A percentile compares a stretch with the other conserved stretches of the same genome.
Conservation (phyloP, 1,140 invertebrate species). For the Drosophila mojavensis region DNA sequence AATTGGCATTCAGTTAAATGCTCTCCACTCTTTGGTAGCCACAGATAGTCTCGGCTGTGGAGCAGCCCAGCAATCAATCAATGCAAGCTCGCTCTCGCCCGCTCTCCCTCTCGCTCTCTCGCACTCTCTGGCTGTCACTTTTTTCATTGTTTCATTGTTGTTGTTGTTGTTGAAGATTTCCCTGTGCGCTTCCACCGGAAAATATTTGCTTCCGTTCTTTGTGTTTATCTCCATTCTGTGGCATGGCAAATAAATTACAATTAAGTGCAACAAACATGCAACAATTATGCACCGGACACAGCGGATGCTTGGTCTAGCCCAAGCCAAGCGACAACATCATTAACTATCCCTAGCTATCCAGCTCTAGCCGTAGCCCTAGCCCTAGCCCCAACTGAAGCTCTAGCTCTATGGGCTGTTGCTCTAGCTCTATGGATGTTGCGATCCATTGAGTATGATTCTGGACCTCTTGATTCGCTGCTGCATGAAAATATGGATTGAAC, state of each 20-base stretch:
- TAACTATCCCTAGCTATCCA: constrained; percentile 37
- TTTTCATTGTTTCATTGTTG: background rate
- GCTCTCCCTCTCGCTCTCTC: background rate
- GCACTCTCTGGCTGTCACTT: background rate
- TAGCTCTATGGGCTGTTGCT: constrained; percentile 1
- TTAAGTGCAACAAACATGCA: constrained; percentile 73
- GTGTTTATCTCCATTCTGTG: constrained; percentile 44
- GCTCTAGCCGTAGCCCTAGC: constrained; percentile 5
- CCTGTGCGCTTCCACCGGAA: constrained; percentile 68
- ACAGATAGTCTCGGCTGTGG: background rate
- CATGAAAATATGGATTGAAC: background rate
- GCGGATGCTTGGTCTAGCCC: constrained; percentile 58
- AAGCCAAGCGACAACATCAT: constrained; percentile 60
- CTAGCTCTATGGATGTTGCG: background rate
- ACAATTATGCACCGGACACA: constrained; percentile 61
- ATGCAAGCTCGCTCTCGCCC: constrained; percentile 3
- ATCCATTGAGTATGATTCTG: constrained; percentile 38
- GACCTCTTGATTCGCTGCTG: constrained; percentile 24
- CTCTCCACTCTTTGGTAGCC: background rate
- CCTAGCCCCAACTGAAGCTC: constrained; percentile 5
- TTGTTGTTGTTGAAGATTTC: constrained; percentile 19
- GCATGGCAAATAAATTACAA: constrained; percentile 76
- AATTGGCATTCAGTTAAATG: constrained; percentile 50
- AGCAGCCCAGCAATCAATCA: constrained; percentile 55
- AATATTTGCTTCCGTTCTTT: constrained; percentile 76